Conservation (phyloP, 2,113 vertebrate genomes). For the Pristiophorus japonicus region DNA sequence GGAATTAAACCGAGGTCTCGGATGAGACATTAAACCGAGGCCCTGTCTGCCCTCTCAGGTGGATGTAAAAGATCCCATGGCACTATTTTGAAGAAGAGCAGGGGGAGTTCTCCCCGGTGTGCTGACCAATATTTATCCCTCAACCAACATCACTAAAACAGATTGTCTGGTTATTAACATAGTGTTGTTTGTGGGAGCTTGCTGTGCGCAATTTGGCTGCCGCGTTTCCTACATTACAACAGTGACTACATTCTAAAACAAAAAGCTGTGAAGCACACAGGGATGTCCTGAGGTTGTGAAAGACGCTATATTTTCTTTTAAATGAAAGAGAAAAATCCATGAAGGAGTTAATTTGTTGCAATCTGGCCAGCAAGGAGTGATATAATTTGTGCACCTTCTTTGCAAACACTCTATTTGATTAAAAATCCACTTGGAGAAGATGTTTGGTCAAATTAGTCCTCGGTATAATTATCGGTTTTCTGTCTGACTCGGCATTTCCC, state of each 20-base stretch:
- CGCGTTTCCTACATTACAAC: not conserved
- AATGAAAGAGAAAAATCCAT: not conserved
- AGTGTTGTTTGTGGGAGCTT: not conserved
- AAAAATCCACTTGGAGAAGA: not conserved
- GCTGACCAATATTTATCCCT: too few relatives aligned
- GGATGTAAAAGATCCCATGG: too few relatives aligned
- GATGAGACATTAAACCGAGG: too few relatives aligned
- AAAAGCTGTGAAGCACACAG: not conserved
- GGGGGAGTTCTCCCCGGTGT: too few relatives aligned
- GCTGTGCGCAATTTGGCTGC: not conserved
- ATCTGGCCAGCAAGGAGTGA: not conserved
- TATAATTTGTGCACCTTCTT: not conserved
- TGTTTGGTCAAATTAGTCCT: constrained; percentile 25
- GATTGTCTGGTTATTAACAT: too few relatives aligned
- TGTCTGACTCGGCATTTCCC: not conserved
- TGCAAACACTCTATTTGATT: not conserved
- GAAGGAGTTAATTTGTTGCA: not conserved
- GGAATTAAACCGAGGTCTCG: too few relatives aligned
- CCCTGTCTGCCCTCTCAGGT: too few relatives aligned
- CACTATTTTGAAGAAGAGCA: too few relatives aligned
- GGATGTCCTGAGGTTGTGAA: not conserved
- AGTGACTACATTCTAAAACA: not conserved
- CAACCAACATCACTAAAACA: too few relatives aligned
- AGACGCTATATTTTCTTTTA: not conserved
- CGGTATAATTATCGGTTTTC: not conserved